Conservation (phyloP, 2,113 vertebrate species). For the Cephalopholis sonnerati region DNA sequence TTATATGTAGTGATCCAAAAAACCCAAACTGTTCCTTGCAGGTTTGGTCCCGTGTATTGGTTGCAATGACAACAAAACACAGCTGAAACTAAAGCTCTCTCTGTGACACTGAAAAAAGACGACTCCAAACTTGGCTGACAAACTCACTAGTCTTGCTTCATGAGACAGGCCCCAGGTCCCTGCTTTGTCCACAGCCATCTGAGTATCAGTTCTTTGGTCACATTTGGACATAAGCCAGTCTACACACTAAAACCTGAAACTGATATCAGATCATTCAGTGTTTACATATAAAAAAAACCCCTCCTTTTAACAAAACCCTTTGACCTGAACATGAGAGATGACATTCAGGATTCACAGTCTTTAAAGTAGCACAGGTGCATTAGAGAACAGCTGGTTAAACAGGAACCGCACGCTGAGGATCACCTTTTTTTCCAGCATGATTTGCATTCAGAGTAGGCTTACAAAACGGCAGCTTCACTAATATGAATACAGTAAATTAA, state of each 20-base stretch:
- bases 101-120: background rate
- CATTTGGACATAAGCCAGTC: constrained; percentile 11
- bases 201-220: constrained; percentile 24
- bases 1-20: background rate
- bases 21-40: constrained; percentile 4
- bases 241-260: background rate
- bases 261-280: constrained; percentile 8
- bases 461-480: constrained; percentile 1
- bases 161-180: constrained; percentile 15
- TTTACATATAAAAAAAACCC: constrained; percentile 3
- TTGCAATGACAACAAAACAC: background rate
- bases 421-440: constrained; percentile 60
- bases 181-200: background rate
- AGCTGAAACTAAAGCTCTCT: background rate
- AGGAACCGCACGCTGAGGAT: constrained; percentile 31
- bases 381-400: constrained; percentile 31
- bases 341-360: constrained; percentile 58
- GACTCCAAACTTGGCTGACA: background rate
- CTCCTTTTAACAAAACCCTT: constrained; percentile 16
- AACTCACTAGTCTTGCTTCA: constrained; percentile 17
- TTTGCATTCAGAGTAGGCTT: constrained; percentile 48
- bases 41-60: constrained; percentile 6
- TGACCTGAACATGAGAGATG: constrained; percentile 26
- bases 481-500: constrained; percentile 20
- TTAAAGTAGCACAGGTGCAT: background rate